Base-by-base conservation (phyloP, 2,113 vertebrate species). In the Sorex fumeus region DNA sequence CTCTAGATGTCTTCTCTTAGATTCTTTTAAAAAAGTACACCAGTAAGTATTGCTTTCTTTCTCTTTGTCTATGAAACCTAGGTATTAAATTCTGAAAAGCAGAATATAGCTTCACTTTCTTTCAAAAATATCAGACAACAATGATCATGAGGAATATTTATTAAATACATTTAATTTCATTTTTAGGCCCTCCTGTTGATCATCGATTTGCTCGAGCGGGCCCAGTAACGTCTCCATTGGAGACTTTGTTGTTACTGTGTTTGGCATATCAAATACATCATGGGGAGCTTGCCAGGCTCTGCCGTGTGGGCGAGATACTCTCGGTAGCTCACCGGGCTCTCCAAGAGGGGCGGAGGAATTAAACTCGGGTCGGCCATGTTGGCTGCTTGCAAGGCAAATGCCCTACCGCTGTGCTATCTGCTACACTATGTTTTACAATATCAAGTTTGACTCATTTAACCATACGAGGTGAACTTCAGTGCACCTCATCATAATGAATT, bases 1-100 rank as follows among this genome's bases (percentile, higher is more conserved):
- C 77, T 76, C 32, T 96, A 28, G 15, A 95, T 75, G 25, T 10
- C 81, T 90, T 30, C 88, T 16, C 32, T 94, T 93, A 92, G 21
- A 2, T 75, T 87, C 28, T 43, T 90, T 2, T 34, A 93, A 57
- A 91, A 91, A 95, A 70, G 76, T 74, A n/a, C 47, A 81, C 16
- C n/a, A 64, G 6, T 81, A 82, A 84, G 18, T 70, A 67, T 32
- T 85, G 71, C 19, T n/a, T 78, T 89, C 11, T 72, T 84, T 80
- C 80, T 40, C 57, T 84, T 88, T 83, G 8, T 83, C 47, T 88
- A 15, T 74, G 23, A 74, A 92, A 77, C 53, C 40, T 94, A 11
- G 45, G 0, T 69, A 12, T 80, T 78, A 23, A 25, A 27, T 62
- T 47, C 75, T 76, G 28, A 45, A 45, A 87, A 81, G 43, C 4